A percentile compares a stretch with the other conserved stretches of the same genome.
These are phyloP conservation scores for Discoglossus pictus DNA, from an alignment of 2,797 vertebrate genomes.

Conservation along the genomic window DNA sequence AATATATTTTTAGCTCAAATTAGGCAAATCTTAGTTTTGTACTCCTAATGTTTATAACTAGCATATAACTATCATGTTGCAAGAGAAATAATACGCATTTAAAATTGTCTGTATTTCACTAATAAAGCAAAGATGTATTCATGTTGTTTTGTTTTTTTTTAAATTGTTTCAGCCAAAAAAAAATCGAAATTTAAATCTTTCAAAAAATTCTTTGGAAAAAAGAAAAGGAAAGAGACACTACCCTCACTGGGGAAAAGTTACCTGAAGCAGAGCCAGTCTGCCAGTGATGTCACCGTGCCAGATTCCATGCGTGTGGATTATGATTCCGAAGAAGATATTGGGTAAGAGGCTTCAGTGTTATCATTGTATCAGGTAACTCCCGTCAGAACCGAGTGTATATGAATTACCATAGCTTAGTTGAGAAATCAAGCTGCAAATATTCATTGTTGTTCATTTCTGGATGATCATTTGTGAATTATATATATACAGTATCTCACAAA, in stretches of 20 bases:
- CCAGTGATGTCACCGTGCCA: conserved; percentile 72
- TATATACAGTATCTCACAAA: no score
- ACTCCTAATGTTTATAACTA: no score
- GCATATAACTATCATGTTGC: no score
- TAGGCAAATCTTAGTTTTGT: no score
- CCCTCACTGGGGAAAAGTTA: conserved; percentile 57
- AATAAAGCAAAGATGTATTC: no score
- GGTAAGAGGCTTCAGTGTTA: conserved; percentile 67
- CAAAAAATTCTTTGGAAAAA: conserved; percentile 82
- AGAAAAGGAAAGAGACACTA: conserved; percentile 71
- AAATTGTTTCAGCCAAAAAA: conserved; percentile 76
- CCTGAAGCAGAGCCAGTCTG: conserved; percentile 80
- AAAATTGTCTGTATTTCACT: no score
- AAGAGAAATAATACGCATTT: no score
- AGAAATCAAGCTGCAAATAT: no score
- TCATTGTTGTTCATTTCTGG: no score
- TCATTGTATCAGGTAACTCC: background rate
- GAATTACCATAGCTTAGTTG: no score
- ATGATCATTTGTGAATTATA: no score
- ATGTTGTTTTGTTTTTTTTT: background rate
- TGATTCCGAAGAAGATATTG: conserved; percentile 80
- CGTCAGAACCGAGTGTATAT: background rate
- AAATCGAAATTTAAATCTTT: conserved; percentile 84
- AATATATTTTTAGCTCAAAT: no score
- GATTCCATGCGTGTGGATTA: conserved; percentile 58